Percentiles rank a stretch among this genome's conserved stretches.
Conservation (phyloP, 2,888 invertebrate genomes). For the Coelogynopora nodosa region DNA sequence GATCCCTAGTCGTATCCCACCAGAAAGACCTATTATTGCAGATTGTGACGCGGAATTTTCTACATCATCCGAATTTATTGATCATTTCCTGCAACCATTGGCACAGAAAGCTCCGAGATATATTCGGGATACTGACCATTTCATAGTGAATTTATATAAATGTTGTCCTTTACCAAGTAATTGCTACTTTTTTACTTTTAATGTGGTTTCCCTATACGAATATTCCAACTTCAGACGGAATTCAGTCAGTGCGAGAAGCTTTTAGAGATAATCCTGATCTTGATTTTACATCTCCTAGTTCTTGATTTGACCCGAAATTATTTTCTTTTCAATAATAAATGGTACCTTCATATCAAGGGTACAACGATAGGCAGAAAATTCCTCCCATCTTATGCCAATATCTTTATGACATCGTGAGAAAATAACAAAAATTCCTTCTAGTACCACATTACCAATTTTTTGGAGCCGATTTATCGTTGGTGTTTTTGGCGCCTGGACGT, state of each 20-base stretch:
- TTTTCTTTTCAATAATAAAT: neutral
- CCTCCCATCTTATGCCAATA: neutral
- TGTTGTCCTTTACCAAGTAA: neutral
- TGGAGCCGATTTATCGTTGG: neutral
- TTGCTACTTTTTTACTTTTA: neutral
- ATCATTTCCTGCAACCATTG: neutral
- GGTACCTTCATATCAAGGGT: neutral
- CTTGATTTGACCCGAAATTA: neutral
- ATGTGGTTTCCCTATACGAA: neutral
- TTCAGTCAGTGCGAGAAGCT: neutral
- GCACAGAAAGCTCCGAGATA: neutral
- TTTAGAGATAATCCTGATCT: neutral
- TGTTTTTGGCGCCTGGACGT: neutral
- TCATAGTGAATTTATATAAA: neutral
- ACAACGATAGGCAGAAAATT: neutral
- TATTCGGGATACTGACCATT: neutral
- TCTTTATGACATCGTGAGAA: neutral
- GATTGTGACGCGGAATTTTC: neutral
- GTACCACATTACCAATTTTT: neutral
- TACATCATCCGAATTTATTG: neutral
- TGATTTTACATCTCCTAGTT: neutral
- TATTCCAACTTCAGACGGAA: neutral
- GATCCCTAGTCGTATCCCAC: neutral
- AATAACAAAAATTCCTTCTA: neutral
- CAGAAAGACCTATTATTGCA: neutral